Evolutionary conservation across 2,888 invertebrate genomes (phyloP).

Genomic region (Papilio gigon): DNA sequence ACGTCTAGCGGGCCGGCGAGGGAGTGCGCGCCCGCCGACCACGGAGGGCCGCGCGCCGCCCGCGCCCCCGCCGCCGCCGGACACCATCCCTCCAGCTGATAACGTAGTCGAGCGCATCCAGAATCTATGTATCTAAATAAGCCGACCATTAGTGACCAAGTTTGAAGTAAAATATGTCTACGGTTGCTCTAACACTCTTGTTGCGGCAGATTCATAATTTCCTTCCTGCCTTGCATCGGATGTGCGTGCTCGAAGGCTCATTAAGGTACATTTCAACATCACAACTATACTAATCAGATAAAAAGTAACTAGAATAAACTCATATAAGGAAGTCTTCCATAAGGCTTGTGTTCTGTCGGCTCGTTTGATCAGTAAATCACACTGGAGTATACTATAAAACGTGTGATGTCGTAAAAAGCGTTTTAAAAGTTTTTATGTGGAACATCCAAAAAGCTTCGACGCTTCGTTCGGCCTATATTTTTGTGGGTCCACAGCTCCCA

Average conservation of each 20-base stretch:
- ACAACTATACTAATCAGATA: too few relatives aligned
- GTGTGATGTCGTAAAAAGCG: conserved; percentile 23
- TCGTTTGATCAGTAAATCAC: background rate
- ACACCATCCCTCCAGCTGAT: conserved; percentile 11
- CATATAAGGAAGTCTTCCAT: background rate
- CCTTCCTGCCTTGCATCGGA: too few relatives aligned
- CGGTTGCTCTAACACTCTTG: too few relatives aligned
- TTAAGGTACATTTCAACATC: too few relatives aligned
- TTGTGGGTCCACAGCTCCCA: background rate
- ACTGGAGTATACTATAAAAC: conserved; percentile 7
- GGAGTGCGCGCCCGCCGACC: conserved; percentile 55
- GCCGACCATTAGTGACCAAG: background rate
- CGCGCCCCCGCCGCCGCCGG: conserved; percentile 44
- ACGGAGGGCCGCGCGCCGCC: conserved; percentile 49
- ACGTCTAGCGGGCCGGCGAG: conserved; percentile 49
- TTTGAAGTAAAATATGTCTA: background rate
- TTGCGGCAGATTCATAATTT: too few relatives aligned
- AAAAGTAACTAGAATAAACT: too few relatives aligned
- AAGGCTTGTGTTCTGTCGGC: background rate
- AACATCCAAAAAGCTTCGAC: conserved; percentile 1
- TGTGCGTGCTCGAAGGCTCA: too few relatives aligned
- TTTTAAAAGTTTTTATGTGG: background rate
- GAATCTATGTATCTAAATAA: background rate
- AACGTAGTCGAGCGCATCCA: background rate
- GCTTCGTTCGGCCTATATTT: conserved; percentile 29